Conservation (phyloP, 2,797 vertebrate genomes). For the Alfaro cultratus region DNA sequence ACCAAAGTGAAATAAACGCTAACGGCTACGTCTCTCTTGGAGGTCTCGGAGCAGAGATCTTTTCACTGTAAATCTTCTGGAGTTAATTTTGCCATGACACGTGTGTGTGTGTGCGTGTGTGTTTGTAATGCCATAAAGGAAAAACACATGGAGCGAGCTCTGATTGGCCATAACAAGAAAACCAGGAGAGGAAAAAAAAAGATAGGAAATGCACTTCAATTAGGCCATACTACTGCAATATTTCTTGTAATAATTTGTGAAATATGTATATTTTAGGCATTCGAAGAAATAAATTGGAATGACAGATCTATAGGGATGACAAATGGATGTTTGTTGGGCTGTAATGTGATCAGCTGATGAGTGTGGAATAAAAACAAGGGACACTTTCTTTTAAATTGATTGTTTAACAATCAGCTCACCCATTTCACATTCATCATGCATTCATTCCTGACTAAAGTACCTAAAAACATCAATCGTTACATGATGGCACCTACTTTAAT, state of each 20-base stretch:
- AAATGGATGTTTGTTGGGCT: slow-evolving; percentile 53
- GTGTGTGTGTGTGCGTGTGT: slow-evolving; percentile 22
- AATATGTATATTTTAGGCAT: slow-evolving; percentile 85
- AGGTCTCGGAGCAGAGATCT: slow-evolving; percentile 36
- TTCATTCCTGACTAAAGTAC: slow-evolving; percentile 77
- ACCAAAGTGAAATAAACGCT: slow-evolving; percentile 63
- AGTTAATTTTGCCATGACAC: slow-evolving; percentile 62
- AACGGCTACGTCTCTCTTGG: slow-evolving; percentile 38
- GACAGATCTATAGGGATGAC: slow-evolving; percentile 56
- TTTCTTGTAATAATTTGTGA: slow-evolving; percentile 81
- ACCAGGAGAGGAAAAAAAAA: background rate
- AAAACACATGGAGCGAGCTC: slow-evolving; percentile 45
- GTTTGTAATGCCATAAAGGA: slow-evolving; percentile 37
- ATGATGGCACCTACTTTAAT: slow-evolving; percentile 58
- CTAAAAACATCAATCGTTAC: slow-evolving; percentile 74
- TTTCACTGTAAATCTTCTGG: slow-evolving; percentile 60
- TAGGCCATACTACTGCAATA: slow-evolving; percentile 74
- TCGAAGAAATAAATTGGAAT: slow-evolving; percentile 81
- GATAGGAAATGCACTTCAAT: slow-evolving; percentile 57
- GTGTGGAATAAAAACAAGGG: slow-evolving; percentile 55
- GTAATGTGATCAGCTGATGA: slow-evolving; percentile 50
- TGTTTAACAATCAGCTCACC: slow-evolving; percentile 67
- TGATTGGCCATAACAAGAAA: slow-evolving; percentile 61
- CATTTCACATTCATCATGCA: slow-evolving; percentile 67
- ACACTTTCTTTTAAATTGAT: slow-evolving; percentile 61